Base-by-base conservation (phyloP, 2,113 vertebrate species). In the Eleginops maclovinus region DNA sequence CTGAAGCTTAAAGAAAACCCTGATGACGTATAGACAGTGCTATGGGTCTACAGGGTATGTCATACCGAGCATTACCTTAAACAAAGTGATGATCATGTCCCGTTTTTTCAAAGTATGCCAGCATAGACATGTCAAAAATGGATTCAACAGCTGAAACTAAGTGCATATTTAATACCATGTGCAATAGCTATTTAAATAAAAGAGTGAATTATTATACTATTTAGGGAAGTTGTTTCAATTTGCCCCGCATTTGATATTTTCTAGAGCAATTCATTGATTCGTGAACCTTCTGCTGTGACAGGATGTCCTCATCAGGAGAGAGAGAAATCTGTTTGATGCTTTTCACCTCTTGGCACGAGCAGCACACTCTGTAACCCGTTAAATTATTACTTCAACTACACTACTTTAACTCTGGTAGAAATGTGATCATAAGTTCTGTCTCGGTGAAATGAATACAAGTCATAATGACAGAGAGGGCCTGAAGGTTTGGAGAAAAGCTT, bases 381-480 rank as follows among this genome's bases (percentile, higher is more conserved):
- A 61, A 53, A 65, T 64, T 43, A 64, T 47, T 76, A 46, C 55
- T 46, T 72, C 26, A n/a, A n/a, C n/a, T n/a, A n/a, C n/a, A n/a
- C n/a, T n/a, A n/a, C n/a, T n/a, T n/a, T 24, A 70, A 47, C 49
- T 53, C 59, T 51, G 44, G 3, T 8, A 36, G 2, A 40, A 41
- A 79, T 28, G 53, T 66, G 36, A 83, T 61, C 4, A 62, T 73
- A 84, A 22, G 41, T 58, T 66, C 21, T 55, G 46, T 71, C 58
- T 64, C 47, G 3, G 43, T 81, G 51, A 73, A 61, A 81, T 63
- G 4, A 75, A 81, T 59, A 46, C 59, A 73, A 75, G 22, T 14
- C 82, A 73, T 49, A 76, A 77, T 46, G 44, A 69, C 31, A 36
- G 55, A 75, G 60, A 76, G 62, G 17, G 28, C 62, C 56, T 31